Evolutionary conservation across 2,113 vertebrate genomes (phyloP).

Genomic region (mouse (Mus musculus)): GRCm39 chr3:71138501-71139000

Average conservation of each 20-base stretch:
- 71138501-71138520: background rate
- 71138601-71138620: background rate
- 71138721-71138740: background rate
- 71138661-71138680: background rate
- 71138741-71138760: too few relatives aligned
- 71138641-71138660: background rate
- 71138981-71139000: too few relatives aligned
- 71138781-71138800: background rate
- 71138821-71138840: background rate
- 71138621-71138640: background rate
- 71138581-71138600: too few relatives aligned
- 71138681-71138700: background rate
- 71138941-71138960: too few relatives aligned
- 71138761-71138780: background rate
- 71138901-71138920: background rate
- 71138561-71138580: background rate
- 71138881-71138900: background rate
- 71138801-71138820: background rate
- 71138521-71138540: background rate
- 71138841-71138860: background rate
- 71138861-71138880: background rate
- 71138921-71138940: background rate
- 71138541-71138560: background rate
- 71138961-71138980: background rate
- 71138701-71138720: background rate